These are phyloP conservation scores for Leuctra nigra DNA, from an alignment of 2,888 invertebrate species.

Conservation along the genomic window DNA sequence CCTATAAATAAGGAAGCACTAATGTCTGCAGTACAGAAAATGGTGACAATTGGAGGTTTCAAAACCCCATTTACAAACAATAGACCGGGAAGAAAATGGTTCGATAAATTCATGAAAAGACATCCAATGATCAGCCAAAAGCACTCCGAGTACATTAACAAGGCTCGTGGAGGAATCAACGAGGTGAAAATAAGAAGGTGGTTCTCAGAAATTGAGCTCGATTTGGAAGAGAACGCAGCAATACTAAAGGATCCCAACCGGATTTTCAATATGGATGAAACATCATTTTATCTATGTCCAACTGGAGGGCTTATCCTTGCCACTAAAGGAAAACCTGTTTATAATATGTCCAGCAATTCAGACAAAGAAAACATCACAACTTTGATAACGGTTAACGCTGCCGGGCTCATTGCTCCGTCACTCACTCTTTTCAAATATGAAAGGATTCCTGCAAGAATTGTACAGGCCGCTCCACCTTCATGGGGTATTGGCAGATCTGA, in stretches of 20 bases:
- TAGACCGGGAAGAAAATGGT: constrained; percentile 29
- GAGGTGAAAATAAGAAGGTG: constrained; percentile 19
- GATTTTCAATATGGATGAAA: constrained; percentile 32
- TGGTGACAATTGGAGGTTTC: constrained; percentile 26
- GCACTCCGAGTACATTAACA: constrained; percentile 29
- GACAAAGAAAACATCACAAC: constrained; percentile 31
- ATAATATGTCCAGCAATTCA: constrained; percentile 17
- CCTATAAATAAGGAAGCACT: constrained; percentile 28
- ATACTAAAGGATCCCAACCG: constrained; percentile 9
- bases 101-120: constrained; percentile 28
- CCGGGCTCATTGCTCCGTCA: constrained; percentile 30
- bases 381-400: constrained; percentile 30
- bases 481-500: constrained; percentile 33
- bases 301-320: constrained; percentile 28
- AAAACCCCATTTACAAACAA: constrained; percentile 25
- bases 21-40: constrained; percentile 28
- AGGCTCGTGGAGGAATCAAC: constrained; percentile 10
- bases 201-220: constrained; percentile 6
- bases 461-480: constrained; percentile 28
- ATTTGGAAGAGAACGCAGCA: constrained; percentile 1
- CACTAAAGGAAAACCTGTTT: constrained; percentile 24
- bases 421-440: constrained; percentile 30
- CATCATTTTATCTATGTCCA: constrained; percentile 29
- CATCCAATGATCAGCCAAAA: constrained; percentile 27
- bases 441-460: constrained; percentile 26